Conservation (phyloP, 2,888 invertebrate genomes). For the Orthosia cruda region DNA sequence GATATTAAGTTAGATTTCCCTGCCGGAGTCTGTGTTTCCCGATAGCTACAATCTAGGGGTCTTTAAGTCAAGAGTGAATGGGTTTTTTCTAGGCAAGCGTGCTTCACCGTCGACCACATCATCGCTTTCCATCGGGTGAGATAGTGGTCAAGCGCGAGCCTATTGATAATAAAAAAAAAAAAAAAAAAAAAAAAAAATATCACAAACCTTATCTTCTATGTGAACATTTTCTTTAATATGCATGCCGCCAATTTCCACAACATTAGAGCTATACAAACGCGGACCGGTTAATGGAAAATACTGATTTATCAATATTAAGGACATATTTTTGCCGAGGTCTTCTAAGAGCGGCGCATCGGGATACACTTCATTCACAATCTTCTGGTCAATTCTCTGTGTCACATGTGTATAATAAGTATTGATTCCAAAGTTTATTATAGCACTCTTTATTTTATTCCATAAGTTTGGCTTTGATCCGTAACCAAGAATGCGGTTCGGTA, state of each 20-base stretch:
- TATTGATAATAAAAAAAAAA: no score
- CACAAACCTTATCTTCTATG: slow-evolving; percentile 15
- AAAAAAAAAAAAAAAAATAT: no score
- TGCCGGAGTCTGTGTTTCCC: no score
- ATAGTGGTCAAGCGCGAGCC: no score
- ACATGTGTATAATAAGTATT: slow-evolving; percentile 70
- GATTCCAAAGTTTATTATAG: slow-evolving; percentile 73
- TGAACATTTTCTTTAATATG: slow-evolving; percentile 34
- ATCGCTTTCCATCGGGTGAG: no score
- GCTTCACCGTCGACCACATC: no score
- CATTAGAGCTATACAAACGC: slow-evolving; percentile 81
- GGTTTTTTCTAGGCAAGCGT: no score
- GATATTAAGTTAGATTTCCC: not conserved
- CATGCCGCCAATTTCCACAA: slow-evolving; percentile 90
- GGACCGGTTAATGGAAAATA: slow-evolving; percentile 87
- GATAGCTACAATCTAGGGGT: no score
- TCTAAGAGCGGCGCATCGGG: slow-evolving; percentile 74
- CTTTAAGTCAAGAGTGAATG: no score
- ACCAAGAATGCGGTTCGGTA: slow-evolving; percentile 90
- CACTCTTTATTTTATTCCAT: slow-evolving; percentile 85
- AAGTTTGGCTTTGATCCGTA: slow-evolving; percentile 84
- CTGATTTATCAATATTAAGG: slow-evolving; percentile 86
- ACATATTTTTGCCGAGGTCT: slow-evolving; percentile 73
- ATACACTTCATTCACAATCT: slow-evolving; percentile 68
- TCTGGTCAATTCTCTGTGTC: slow-evolving; percentile 72